Conservation (phyloP, 2,113 vertebrate species). For the Pygoscelis adeliae region DNA sequence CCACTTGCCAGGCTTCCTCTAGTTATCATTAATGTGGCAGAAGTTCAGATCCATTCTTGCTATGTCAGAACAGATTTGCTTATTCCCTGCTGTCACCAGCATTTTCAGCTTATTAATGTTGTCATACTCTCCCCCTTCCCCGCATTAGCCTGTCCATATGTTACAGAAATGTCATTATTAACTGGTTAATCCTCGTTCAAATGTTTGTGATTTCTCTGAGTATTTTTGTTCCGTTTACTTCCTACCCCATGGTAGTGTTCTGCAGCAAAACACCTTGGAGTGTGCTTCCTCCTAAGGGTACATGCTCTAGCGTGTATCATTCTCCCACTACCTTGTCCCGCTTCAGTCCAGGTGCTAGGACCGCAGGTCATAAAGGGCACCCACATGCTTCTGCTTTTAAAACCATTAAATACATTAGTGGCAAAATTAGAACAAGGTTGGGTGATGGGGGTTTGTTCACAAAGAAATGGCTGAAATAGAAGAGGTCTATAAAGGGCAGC, state of each 20-base stretch:
- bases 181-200: not conserved
- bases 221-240: not conserved
- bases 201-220: not conserved
- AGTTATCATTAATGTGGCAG: not conserved
- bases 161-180: not conserved
- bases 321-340: not conserved
- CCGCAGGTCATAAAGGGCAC: not conserved
- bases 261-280: not conserved
- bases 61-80: slow-evolving; percentile 9
- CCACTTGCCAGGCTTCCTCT: not conserved
- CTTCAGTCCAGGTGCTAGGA: not conserved
- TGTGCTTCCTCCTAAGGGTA: not conserved
- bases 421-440: not conserved
- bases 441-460: not conserved
- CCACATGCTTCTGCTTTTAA: not conserved
- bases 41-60: not conserved
- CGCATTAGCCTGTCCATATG: not conserved
- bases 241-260: not conserved
- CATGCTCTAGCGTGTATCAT: not conserved
- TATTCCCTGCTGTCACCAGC: not conserved
- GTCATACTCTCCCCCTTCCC: not conserved
- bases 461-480: not conserved
- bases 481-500: not conserved
- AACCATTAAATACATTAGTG: not conserved
- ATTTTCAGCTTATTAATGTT: slow-evolving; percentile 16